Base-by-base conservation (phyloP, 2,888 invertebrate species). In the Hydrotaea cyrtoneurina region DNA sequence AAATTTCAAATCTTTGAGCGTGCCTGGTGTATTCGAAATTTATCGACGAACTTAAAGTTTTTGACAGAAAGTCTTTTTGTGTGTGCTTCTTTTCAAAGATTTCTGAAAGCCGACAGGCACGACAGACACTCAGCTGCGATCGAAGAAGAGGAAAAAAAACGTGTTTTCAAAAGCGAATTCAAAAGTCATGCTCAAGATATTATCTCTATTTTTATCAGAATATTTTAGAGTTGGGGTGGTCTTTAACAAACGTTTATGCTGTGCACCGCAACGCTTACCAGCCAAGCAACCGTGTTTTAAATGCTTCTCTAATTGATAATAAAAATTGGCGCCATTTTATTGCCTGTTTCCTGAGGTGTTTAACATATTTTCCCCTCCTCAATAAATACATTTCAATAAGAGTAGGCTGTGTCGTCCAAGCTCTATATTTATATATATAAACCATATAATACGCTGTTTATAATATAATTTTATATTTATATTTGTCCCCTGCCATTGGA, bases 311-410 rank as follows among this genome's bases (percentile, higher is more conserved):
- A 64, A 73, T 73, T 72, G 64, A 64, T 62, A 64, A 71, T 66
- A 55, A 55, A 78, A 55, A 26, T 79, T 73, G 72, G 53, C 78
- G 73, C 78, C 73, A 73, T 64, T 39, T 31, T 72, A 72, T 62
- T n/a, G 50, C 17, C 26, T 36, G 46, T 78, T 50, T 43, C 31
- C 31, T 31, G 31, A 36, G 23, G 5, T 26, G 50, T 21, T 21
- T 55, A 21, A 11, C 55, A 55, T 55, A 55, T 55, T 4, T 21
- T 23, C 15, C 23, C n/a, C n/a, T n/a, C n/a, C n/a, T n/a, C n/a
- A n/a, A n/a, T n/a, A 59, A 59, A 23, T 5, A 13, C 7, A 59
- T 23, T 59, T 26, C 1, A 23, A 59, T 11, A 59, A 26, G 23
- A 23, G 26, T 59, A 59, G 23, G 15, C 26, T 50, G 13, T 15